Evolutionary conservation across 2,888 invertebrate species (phyloP), one percentile per base, ranked within the genome.

Genomic region (Hymenopus coronatus): DNA sequence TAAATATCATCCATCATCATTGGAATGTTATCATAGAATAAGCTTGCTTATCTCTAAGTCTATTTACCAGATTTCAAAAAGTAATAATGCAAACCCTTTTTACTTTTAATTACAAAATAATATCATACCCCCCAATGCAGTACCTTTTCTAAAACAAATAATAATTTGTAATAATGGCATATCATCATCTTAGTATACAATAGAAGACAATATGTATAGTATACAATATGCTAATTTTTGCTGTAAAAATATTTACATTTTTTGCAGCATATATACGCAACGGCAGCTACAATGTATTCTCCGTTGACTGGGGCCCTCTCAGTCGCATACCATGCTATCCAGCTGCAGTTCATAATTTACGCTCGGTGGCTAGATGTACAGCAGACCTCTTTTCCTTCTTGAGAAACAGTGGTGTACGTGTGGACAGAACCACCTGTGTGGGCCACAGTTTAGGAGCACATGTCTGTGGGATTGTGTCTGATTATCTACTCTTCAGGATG

Each of bases 301-400:
- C 97, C 93, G 94, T 97, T 87, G 97, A 97, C 93, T 97, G 97
- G 97, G 96, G 97, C n/a, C 93, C 94, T 7, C 94, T 97, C 28
- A 94, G 95, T 91, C 95, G 95, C 91, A 95, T 96, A 0, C 96
- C 96, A 0, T 97, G 96, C 93, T 96, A 96, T 92, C 95, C 96
- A 83, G 96, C 97, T 0, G 96, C 97, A 0, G 97, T 97, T 0
- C 96, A 96, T 92, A 97, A 97, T 93, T 94, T 97, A 91, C 95
- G 95, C 88, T 95, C 96, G 0, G 96, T 96, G 8, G 96, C 96
- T 0, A 94, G 95, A 89, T 97, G 97, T 92, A 94, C 96, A 0
- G 96, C 96, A 0, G 95, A 95, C 28, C 94, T 96, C 4, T 93
- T 97, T 83, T 95, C 94, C 8, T 93, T 94, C 4, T 93, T 97